Base-by-base conservation (phyloP, 2,797 vertebrate species). In the Capromys pilorides region DNA sequence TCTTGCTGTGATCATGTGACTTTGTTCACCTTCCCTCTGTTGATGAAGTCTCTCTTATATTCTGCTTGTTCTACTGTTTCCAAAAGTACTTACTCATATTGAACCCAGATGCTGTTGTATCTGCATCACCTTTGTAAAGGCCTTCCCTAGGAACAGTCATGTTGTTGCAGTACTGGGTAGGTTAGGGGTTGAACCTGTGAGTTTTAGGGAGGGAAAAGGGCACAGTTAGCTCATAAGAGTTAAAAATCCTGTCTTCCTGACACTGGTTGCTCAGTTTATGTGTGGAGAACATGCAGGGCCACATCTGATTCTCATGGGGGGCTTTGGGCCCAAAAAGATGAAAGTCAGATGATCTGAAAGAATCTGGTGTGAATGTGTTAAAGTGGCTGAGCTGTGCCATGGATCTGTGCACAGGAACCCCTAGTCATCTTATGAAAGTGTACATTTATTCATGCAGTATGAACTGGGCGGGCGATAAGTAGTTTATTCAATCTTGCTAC, bases 151-250 rank as follows among this genome's bases (percentile, higher is more conserved):
- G 33, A 8, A 26, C 7, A 41, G 49, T 31, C n/a, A 24, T 33
- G 4, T 54, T 77, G n/a, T 12, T 75, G 69, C 51, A 41, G 54
- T 62, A 24, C 21, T 73, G 22, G 28, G 51, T n/a, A 10, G 66
- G 36, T 71, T 66, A 71, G 22, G 79, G 26, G 10, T 61, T 49
- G 21, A 59, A 8, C 22, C 1, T n/a, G 12, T 12, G 61, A 19
- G 39, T 64, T 62, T 62, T 31, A 57, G 78, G 33, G 24, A 45
- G 21, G 28, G 4, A 36, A 33, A 19, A 21, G 67, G 66, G 13
- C 3, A 36, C n/a, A 22, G 7, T 62, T 0, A 51, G 80, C 7
- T n/a, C 11, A 0, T 26, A 11, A 22, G 0, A 13, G 22, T 66
- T 39, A 14, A 54, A 54, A 54, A 2, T 21, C 31, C 31, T 13